Evolutionary conservation across 2,888 invertebrate genomes (phyloP).

Genomic region (Cantharis flavilabris): DNA sequence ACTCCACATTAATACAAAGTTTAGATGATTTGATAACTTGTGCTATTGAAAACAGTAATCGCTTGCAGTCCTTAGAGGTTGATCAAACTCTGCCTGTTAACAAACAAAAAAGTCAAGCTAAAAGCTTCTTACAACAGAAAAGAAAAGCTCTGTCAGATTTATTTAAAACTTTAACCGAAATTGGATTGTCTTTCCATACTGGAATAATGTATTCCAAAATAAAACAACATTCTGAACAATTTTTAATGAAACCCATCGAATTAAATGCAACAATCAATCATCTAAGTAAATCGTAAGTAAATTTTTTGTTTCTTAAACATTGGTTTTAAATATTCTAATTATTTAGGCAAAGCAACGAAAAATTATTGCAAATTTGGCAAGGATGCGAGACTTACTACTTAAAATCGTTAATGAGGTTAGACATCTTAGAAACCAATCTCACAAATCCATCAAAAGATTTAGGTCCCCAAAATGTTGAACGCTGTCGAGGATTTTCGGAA

Average conservation of each 20-base stretch:
- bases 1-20: slow-evolving; percentile 64
- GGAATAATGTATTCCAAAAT: slow-evolving; percentile 69
- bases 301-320: neutral
- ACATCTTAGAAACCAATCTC: slow-evolving; percentile 65
- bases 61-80: slow-evolving; percentile 69
- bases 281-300: slow-evolving; percentile 54
- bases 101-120: slow-evolving; percentile 79
- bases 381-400: slow-evolving; percentile 77
- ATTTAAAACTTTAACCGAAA: slow-evolving; percentile 74
- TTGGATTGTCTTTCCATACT: slow-evolving; percentile 81
- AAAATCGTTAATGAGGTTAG: slow-evolving; percentile 70
- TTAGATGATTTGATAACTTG: slow-evolving; percentile 70
- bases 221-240: slow-evolving; percentile 58
- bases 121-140: slow-evolving; percentile 82
- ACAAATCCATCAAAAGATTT: slow-evolving; percentile 77
- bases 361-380: slow-evolving; percentile 66
- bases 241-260: slow-evolving; percentile 72
- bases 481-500: slow-evolving; percentile 83
- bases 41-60: slow-evolving; percentile 70
- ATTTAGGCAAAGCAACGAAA: slow-evolving; percentile 42
- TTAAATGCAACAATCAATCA: slow-evolving; percentile 60
- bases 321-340: neutral
- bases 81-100: slow-evolving; percentile 60
- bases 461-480: slow-evolving; percentile 78
- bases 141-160: slow-evolving; percentile 83